phyloP scores from a whole-genome alignment of 1,140 invertebrate genomes.

The Lerema accius region DNA sequence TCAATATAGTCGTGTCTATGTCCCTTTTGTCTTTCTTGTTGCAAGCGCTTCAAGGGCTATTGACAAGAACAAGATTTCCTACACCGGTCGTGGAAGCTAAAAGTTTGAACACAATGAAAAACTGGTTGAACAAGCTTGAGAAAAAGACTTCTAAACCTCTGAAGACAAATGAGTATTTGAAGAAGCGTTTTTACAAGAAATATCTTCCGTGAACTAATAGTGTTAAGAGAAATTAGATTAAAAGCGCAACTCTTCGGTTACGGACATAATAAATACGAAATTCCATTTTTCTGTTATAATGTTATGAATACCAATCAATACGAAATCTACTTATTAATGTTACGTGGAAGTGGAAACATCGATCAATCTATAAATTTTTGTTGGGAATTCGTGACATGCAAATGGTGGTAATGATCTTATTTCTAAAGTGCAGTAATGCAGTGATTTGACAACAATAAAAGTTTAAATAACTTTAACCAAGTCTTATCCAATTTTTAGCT shows the following conservation, averaged over 20 bases:
- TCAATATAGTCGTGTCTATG: conserved; percentile 79
- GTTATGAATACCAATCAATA: too few relatives aligned
- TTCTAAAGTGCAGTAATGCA: too few relatives aligned
- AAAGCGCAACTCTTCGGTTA: conserved; percentile 6
- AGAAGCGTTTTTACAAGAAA: conserved; percentile 36
- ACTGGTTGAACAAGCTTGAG: conserved; percentile 54
- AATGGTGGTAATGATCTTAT: too few relatives aligned
- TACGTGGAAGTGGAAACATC: background rate
- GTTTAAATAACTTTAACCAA: too few relatives aligned
- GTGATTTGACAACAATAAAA: too few relatives aligned
- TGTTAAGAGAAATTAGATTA: conserved; percentile 4
- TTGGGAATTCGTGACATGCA: background rate
- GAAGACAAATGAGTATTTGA: conserved; percentile 47
- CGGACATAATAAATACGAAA: too few relatives aligned
- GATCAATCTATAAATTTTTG: background rate
- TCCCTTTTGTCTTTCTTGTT: conserved; percentile 76
- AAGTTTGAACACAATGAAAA: conserved; percentile 45
- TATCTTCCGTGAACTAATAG: conserved; percentile 20
- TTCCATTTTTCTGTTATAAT: too few relatives aligned
- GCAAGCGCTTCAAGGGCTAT: conserved; percentile 73
- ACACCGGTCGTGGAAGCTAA: conserved; percentile 70
- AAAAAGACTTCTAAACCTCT: conserved; percentile 40
- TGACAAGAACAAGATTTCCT: conserved; percentile 61
- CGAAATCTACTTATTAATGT: too few relatives aligned
- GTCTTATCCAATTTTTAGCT: too few relatives aligned